These are phyloP conservation scores for Acleris cristana DNA, from an alignment of 2,888 invertebrate species.

Conservation along the genomic window DNA sequence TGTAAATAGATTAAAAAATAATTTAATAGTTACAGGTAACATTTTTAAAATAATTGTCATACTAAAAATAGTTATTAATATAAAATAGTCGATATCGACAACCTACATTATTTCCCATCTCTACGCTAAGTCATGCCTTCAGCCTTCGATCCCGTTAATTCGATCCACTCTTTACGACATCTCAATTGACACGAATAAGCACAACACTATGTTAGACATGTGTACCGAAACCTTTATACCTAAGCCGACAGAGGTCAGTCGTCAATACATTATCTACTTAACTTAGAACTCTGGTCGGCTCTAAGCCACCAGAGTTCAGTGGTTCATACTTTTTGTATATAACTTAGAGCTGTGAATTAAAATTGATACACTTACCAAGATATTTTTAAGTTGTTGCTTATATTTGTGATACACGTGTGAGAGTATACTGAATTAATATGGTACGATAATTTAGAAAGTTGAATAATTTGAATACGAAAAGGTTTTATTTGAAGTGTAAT, in stretches of 20 bases:
- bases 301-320: no score
- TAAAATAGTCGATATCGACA: slow-evolving; percentile 40
- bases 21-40: no score
- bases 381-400: no score
- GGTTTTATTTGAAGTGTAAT: slow-evolving; percentile 8
- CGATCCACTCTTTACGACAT: slow-evolving; percentile 53
- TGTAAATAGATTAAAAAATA: no score
- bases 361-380: no score
- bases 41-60: no score
- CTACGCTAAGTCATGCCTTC: slow-evolving; percentile 44
- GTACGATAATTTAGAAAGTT: no score
- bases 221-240: slow-evolving; percentile 19
- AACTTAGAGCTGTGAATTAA: no score
- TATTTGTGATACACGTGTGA: no score
- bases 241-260: not conserved
- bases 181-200: slow-evolving; percentile 50
- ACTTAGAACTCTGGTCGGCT: not conserved
- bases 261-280: not conserved
- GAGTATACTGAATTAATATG: no score
- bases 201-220: slow-evolving; percentile 46
- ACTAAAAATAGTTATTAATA: no score
- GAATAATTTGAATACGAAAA: not conserved
- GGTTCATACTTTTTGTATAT: no score
- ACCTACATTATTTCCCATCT: slow-evolving; percentile 40
- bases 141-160: slow-evolving; percentile 56